A percentile compares a stretch with the other conserved stretches of the same genome.
Evolutionary conservation across 1,140 invertebrate species (phyloP).

Genomic region (Ostrea denselamellosa): DNA sequence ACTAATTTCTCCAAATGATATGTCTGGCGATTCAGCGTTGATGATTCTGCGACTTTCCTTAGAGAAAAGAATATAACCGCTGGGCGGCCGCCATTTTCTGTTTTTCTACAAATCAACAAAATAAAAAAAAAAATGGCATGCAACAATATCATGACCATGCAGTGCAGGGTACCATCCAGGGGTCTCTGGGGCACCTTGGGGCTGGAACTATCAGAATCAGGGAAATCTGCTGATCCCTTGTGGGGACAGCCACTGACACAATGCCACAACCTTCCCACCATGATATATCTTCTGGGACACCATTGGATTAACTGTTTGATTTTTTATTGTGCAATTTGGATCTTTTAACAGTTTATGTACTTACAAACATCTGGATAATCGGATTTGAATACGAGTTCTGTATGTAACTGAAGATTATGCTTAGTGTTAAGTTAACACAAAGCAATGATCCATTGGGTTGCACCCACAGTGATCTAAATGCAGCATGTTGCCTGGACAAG

Average conservation of each 20-base stretch:
- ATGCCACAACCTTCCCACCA: not conserved
- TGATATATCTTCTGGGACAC: too few species aligned
- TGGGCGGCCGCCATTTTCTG: constrained; percentile 83
- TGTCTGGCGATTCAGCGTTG: constrained; percentile 93
- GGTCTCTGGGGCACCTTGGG: not conserved
- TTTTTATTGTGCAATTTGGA: too few species aligned
- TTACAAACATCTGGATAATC: too few species aligned
- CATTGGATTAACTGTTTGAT: too few species aligned
- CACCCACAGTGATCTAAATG: too few species aligned
- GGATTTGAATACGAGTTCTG: too few species aligned
- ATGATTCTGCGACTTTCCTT: constrained; percentile 95
- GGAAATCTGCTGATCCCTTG: not conserved
- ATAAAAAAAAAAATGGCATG: constrained; percentile 61
- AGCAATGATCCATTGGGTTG: too few species aligned
- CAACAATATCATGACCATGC: constrained; percentile 53
- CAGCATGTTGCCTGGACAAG: too few species aligned
- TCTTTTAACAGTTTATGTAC: too few species aligned
- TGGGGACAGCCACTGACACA: not conserved
- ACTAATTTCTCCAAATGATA: constrained; percentile 97
- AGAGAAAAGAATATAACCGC: constrained; percentile 99
- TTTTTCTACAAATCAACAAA: constrained; percentile 64
- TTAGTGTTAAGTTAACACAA: too few species aligned
- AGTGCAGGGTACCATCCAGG: constrained; percentile 16
- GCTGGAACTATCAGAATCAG: not conserved
- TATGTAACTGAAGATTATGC: too few species aligned